Evolutionary conservation across 2,797 vertebrate species (phyloP).

Genomic region (Emys orbicularis): DNA sequence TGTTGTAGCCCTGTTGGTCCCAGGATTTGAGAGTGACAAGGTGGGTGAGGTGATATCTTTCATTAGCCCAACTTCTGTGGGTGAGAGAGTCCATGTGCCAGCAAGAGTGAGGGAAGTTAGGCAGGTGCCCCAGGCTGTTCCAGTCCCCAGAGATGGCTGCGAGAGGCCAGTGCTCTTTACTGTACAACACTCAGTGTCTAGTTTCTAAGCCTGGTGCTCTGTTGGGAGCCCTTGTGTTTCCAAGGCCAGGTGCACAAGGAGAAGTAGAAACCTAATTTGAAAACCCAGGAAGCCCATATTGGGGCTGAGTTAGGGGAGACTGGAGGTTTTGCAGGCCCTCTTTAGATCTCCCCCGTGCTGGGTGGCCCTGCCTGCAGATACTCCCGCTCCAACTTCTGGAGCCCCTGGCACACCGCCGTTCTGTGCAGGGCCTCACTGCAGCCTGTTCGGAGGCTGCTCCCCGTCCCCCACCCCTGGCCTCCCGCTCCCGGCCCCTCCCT

Average conservation of each 20-base stretch:
- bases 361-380: neutral
- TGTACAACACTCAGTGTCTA: neutral
- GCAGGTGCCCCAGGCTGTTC: no score
- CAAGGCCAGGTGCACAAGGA: neutral
- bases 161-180: neutral
- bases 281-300: neutral
- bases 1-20: neutral
- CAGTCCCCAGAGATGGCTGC: neutral
- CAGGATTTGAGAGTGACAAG: neutral
- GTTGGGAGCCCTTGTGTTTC: neutral
- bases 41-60: neutral
- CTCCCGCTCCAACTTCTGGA: neutral
- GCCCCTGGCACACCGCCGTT: no score
- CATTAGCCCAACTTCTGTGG: no score
- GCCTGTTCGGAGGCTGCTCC: neutral
- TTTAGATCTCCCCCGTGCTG: no score
- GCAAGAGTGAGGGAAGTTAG: neutral
- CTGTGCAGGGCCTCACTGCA: neutral
- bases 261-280: neutral
- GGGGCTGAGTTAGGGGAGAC: neutral
- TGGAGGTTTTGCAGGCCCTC: neutral
- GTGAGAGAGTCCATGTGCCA: neutral
- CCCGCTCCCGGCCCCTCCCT: neutral
- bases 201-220: neutral
- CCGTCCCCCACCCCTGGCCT: no score